Base-by-base conservation (phyloP, 2,888 invertebrate genomes). In the Carpatolechia fugitivella region DNA sequence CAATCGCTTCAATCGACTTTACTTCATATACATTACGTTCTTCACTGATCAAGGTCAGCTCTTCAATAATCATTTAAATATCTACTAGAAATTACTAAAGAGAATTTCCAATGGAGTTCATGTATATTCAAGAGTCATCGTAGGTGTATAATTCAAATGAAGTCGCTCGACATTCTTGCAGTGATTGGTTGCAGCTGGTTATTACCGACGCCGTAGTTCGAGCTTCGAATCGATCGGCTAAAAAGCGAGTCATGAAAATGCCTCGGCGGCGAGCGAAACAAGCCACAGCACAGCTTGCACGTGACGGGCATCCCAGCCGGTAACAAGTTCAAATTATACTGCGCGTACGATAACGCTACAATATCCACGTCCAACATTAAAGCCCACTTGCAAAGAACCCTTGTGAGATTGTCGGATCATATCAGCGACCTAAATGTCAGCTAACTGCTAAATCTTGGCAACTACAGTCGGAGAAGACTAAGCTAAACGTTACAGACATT, bases 1-100 rank as follows among this genome's bases (percentile, higher is more conserved):
- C 38, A 50, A 52, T 30, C 41, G 41, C 52, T 52, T 52, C 40
- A 40, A 40, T 52, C 36, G 24, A 36, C 50, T 36, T 50, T 50
- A 24, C 36, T 47, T 14, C 47, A 30, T 47, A n/a, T 13, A 29
- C 13, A 14, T 47, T 13, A 35, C 29, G 33, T 49, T 49, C 48
- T 49, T 49, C n/a, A 20, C 44, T 20, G 20, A 44, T 44, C 44
- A 44, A 44, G 44, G 44, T 18, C 44, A 44, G 24, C 44, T 24
- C 6, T 24, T 24, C 24, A 24, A 24, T 4, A 4, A 24, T 24
- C 24, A 24, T 24, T 24, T 24, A 24, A 24, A 24, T 4, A 6
- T 24, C 6, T 24, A 24, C 24, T 24, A 24, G 24, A 24, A 24
- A 24, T 24, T 24, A 3, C 6, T 24, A 4, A 24, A 24, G 24